Percentiles rank a stretch among this genome's conserved stretches.
Evolutionary conservation across 2,797 vertebrate species (phyloP).

Genomic region (Chelmon rostratus): DNA sequence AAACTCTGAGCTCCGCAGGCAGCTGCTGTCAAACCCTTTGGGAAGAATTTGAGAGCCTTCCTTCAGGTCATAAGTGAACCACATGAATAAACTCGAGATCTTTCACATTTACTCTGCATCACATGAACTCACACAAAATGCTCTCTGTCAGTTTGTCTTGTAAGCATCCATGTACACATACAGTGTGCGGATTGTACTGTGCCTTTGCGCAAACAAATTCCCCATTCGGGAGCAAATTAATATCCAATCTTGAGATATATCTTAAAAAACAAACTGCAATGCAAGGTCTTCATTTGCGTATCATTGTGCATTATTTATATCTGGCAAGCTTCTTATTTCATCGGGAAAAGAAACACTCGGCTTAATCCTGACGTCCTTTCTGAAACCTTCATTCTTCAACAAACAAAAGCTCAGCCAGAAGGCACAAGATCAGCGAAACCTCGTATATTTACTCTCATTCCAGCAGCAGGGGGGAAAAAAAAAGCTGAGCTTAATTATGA

Average conservation of each 20-base stretch:
- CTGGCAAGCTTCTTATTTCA: background rate
- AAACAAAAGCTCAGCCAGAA: conserved; percentile 19
- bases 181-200: background rate
- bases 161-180: too few relatives aligned
- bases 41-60: conserved; percentile 6
- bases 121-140: background rate
- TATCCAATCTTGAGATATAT: background rate
- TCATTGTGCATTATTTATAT: conserved; percentile 15
- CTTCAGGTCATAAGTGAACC: conserved; percentile 16
- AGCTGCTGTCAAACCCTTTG: background rate
- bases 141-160: background rate
- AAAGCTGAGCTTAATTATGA: conserved; percentile 50
- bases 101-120: conserved; percentile 1
- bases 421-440: conserved; percentile 17
- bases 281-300: background rate
- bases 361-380: background rate
- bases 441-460: conserved; percentile 39
- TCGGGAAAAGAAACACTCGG: background rate
- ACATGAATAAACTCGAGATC: background rate
- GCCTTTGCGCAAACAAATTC: background rate
- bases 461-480: conserved; percentile 22
- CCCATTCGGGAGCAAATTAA: background rate
- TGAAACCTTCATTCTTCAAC: conserved; percentile 6
- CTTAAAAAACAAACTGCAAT: background rate
- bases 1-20: conserved; percentile 9